Evolutionary conservation across 2,113 vertebrate genomes (phyloP).

Genomic region (Malurus cyaneus): DNA sequence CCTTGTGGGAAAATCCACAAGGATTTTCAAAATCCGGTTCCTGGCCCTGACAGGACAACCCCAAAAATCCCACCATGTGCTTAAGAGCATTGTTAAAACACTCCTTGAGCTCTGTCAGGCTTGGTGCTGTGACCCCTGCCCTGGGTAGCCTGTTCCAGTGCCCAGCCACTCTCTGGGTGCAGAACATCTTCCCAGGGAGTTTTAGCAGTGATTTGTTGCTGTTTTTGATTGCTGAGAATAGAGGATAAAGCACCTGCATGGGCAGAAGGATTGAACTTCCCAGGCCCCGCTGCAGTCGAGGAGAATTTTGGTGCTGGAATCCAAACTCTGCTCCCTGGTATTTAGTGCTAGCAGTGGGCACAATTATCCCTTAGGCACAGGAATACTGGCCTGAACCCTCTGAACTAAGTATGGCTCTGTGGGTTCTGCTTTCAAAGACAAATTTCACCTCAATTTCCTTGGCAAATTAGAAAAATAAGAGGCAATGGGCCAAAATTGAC

Average conservation of each 20-base stretch:
- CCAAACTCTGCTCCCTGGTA: neutral
- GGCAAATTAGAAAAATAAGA: neutral
- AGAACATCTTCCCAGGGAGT: neutral
- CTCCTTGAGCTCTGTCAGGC: neutral
- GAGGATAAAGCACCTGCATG: neutral
- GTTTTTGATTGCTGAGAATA: neutral
- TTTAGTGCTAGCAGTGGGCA: neutral
- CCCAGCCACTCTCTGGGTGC: neutral
- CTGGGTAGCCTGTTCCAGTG: neutral
- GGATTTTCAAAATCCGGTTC: neutral
- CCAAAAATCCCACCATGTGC: neutral
- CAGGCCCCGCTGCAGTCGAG: neutral
- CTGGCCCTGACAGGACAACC: neutral
- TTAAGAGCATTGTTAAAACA: neutral
- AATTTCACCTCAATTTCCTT: neutral
- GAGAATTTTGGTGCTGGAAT: neutral
- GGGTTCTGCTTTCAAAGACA: neutral
- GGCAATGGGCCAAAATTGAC: neutral
- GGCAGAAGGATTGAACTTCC: neutral
- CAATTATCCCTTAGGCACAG: neutral
- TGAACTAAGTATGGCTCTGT: neutral
- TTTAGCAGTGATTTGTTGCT: neutral
- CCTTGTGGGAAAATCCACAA: neutral
- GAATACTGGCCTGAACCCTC: neutral
- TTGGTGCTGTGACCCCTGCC: neutral